A percentile compares a stretch with the other conserved stretches of the same genome.
phyloP scores from a whole-genome alignment of 2,113 vertebrate genomes.

The Neolamprologus toae region DNA sequence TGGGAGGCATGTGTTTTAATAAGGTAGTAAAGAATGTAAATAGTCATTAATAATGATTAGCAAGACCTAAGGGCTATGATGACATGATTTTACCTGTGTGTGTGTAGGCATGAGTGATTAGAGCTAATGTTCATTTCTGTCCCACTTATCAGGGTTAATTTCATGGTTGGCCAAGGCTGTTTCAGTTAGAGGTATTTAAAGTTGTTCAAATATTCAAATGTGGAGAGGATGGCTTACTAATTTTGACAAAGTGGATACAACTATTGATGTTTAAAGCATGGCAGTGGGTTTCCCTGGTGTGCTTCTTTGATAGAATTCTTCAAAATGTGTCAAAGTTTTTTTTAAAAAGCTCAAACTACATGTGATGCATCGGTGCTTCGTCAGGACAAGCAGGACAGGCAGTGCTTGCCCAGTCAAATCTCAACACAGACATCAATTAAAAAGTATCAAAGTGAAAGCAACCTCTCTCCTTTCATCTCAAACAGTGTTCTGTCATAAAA shows the following conservation, averaged over 20 bases:
- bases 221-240: background rate
- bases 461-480: background rate
- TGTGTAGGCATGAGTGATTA: background rate
- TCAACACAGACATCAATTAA: background rate
- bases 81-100: background rate
- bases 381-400: background rate
- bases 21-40: conserved; percentile 38
- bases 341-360: background rate
- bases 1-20: conserved; percentile 29
- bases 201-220: background rate
- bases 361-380: background rate
- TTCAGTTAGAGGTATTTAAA: background rate
- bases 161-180: background rate
- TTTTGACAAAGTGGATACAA: background rate
- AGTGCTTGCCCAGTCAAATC: background rate
- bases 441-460: background rate
- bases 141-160: background rate
- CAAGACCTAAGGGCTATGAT: background rate
- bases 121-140: background rate
- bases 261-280: background rate
- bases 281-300: background rate
- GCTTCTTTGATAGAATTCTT: background rate
- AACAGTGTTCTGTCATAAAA: background rate
- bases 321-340: background rate
- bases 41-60: conserved; percentile 45